Conservation (phyloP, 1,140 invertebrate genomes). For the Aphis craccivora region DNA sequence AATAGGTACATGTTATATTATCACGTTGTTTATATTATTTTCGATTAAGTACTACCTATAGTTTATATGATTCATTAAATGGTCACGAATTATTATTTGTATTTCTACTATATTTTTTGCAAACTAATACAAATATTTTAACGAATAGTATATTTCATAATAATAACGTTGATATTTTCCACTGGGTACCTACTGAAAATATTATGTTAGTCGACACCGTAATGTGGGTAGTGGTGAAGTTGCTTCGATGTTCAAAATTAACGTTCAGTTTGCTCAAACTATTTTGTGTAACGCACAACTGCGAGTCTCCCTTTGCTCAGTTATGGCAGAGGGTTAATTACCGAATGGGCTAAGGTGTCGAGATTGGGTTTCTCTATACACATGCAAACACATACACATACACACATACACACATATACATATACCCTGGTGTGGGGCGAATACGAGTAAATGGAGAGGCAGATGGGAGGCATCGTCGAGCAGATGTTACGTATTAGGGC, state of each 20-base stretch:
- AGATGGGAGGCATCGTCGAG: slow-evolving; percentile 42
- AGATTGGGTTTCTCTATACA: slow-evolving; percentile 48
- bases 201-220: background rate
- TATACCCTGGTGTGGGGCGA: background rate
- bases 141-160: background rate
- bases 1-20: background rate
- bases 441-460: slow-evolving; percentile 1
- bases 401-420: background rate
- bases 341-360: slow-evolving; percentile 48
- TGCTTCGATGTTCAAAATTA: background rate
- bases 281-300: background rate
- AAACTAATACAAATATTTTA: background rate
- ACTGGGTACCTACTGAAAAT: background rate
- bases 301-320: background rate
- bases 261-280: slow-evolving; percentile 22
- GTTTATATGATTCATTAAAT: no score
- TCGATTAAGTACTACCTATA: no score
- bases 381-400: background rate
- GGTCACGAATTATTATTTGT: background rate
- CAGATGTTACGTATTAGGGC: slow-evolving; percentile 55
- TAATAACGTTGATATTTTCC: background rate
- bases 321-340: slow-evolving; percentile 53
- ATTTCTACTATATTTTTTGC: background rate
- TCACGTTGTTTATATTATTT: background rate
- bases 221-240: background rate